phyloP scores from a whole-genome alignment of 1,140 invertebrate genomes.

The Ectropis grisescens region DNA sequence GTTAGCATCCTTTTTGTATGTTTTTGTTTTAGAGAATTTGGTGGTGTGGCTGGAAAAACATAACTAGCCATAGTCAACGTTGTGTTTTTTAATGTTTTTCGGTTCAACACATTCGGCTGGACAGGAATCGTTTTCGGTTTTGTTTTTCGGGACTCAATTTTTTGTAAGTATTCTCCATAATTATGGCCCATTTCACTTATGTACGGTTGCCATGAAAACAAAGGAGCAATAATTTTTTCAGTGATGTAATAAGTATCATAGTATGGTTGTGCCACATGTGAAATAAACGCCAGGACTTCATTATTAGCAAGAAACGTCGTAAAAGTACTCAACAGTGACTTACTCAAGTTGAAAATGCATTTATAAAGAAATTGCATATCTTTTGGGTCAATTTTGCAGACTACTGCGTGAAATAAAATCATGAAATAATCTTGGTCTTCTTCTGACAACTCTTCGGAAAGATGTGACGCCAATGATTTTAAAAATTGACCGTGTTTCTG shows the following conservation, averaged over 20 bases:
- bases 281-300: conserved; percentile 36
- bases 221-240: conserved; percentile 55
- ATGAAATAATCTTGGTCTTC: conserved; percentile 47
- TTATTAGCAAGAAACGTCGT: conserved; percentile 46
- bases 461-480: conserved; percentile 20
- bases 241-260: conserved; percentile 65
- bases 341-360: conserved; percentile 54
- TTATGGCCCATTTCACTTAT: conserved; percentile 48
- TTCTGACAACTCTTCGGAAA: conserved; percentile 31
- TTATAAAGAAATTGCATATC: conserved; percentile 36
- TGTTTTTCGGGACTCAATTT: conserved; percentile 34
- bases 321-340: conserved; percentile 33
- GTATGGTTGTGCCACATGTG: conserved; percentile 34
- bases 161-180: conserved; percentile 49
- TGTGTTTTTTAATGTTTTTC: conserved; percentile 27
- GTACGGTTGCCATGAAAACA: conserved; percentile 54
- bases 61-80: too few relatives aligned
- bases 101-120: conserved; percentile 39
- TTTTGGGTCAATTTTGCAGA: conserved; percentile 36
- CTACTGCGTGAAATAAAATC: conserved; percentile 37
- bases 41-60: conserved; percentile 27
- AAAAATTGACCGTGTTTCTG: conserved; percentile 42
- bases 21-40: conserved; percentile 34
- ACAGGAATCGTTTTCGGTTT: conserved; percentile 49
- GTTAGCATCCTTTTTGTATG: conserved; percentile 40